Conservation (phyloP, 2,888 invertebrate genomes). For the Tubulanus polymorphus region DNA sequence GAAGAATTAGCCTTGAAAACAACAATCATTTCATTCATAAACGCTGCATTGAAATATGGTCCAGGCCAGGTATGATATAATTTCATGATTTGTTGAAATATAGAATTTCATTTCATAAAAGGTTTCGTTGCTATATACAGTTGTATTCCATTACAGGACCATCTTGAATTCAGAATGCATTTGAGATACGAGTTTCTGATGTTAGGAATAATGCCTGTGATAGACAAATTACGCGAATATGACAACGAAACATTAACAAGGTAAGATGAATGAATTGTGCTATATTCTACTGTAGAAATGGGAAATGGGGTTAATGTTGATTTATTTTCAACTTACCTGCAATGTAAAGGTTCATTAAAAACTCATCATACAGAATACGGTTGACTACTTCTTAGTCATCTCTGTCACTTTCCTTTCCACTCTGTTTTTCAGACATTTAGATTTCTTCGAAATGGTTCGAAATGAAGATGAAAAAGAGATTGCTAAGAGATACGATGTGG, state of each 20-base stretch:
- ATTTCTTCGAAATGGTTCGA: constrained; percentile 97
- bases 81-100: background rate
- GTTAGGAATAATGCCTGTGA: constrained; percentile 93
- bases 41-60: constrained; percentile 93
- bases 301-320: no score
- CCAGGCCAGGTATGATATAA: constrained; percentile 79
- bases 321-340: no score
- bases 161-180: constrained; percentile 90
- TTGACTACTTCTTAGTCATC: no score
- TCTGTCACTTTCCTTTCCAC: background rate
- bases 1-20: constrained; percentile 93
- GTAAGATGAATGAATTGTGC: constrained; percentile 46
- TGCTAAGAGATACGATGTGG: constrained; percentile 80
- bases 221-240: constrained; percentile 85
- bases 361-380: no score
- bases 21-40: constrained; percentile 96
- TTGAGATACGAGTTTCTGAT: constrained; percentile 92
- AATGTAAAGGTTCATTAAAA: no score
- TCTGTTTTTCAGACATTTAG: constrained; percentile 71
- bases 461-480: constrained; percentile 94
- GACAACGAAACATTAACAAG: constrained; percentile 89
- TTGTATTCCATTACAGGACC: constrained; percentile 52
- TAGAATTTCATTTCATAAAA: background rate
- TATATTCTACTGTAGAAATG: no score
- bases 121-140: no score